Evolutionary conservation across 2,113 vertebrate genomes (phyloP).

Genomic region (Psephotus haematonotus): DNA sequence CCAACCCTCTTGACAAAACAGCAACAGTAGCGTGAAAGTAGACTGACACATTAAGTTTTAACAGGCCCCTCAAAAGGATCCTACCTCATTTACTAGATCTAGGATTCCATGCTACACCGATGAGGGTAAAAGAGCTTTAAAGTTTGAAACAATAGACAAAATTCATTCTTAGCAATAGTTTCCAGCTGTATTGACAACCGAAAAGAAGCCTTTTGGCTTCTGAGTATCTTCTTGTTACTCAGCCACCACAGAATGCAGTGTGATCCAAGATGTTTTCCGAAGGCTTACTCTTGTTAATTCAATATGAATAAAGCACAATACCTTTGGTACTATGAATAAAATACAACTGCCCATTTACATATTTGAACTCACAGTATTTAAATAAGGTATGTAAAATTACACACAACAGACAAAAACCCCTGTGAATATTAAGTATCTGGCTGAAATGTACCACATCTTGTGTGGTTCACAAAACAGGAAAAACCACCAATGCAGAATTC

Average conservation of each 20-base stretch:
- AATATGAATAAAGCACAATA: background rate
- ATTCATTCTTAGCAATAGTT: background rate
- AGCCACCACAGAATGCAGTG: background rate
- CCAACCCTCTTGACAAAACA: background rate
- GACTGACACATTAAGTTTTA: background rate
- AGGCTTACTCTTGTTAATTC: background rate
- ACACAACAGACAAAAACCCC: background rate
- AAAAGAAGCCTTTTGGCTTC: background rate
- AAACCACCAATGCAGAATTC: background rate
- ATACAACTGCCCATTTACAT: background rate
- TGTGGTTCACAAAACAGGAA: background rate
- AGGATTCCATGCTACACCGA: background rate
- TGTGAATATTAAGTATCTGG: background rate
- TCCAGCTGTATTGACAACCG: background rate
- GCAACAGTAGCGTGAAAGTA: background rate
- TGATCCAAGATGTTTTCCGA: background rate
- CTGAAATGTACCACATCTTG: background rate
- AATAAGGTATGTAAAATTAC: background rate
- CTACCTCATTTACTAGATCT: background rate
- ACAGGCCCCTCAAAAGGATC: background rate
- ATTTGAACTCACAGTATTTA: background rate
- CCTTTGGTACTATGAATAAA: background rate
- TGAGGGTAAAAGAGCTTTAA: background rate
- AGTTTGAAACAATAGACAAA: background rate
- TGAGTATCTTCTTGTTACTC: background rate